phyloP scores from a whole-genome alignment of 1,140 invertebrate species.

The Conus betulinus region DNA sequence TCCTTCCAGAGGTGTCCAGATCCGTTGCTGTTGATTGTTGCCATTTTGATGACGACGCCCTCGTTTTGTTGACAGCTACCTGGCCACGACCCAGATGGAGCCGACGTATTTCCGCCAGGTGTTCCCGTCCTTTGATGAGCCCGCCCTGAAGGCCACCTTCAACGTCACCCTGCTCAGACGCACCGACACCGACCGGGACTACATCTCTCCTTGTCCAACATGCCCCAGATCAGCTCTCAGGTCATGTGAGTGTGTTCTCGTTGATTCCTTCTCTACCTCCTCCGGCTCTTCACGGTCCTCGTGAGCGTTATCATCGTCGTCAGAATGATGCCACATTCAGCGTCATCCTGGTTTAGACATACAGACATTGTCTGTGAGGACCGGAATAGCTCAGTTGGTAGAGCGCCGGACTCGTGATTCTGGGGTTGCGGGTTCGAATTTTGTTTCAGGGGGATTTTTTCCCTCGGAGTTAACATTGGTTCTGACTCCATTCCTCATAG shows the following conservation, averaged over 20 bases:
- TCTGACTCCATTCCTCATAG: too few relatives aligned
- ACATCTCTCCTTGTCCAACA: constrained; percentile 87
- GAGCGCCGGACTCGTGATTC: too few relatives aligned
- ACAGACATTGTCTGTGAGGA: too few relatives aligned
- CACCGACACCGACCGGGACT: constrained; percentile 75
- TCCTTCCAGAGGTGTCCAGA: not conserved
- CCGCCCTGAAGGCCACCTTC: constrained; percentile 90
- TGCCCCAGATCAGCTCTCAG: constrained; percentile 74
- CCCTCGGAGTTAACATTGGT: too few relatives aligned
- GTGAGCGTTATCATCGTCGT: too few relatives aligned
- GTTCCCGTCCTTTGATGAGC: constrained; percentile 97
- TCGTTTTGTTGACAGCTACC: constrained; percentile 31
- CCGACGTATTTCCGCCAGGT: constrained; percentile 76
- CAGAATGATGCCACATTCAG: too few relatives aligned
- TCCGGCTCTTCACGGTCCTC: too few relatives aligned
- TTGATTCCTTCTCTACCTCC: not conserved
- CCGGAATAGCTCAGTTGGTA: too few relatives aligned
- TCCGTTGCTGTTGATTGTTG: not conserved
- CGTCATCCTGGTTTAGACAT: too few relatives aligned
- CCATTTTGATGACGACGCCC: not conserved
- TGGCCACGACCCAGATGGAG: constrained; percentile 60
- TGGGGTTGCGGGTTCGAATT: too few relatives aligned
- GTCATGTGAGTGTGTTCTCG: not conserved
- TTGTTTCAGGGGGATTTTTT: too few relatives aligned
- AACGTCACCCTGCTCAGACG: constrained; percentile 83